Base-by-base conservation (phyloP, 2,113 vertebrate species). In the Strix uralensis region DNA sequence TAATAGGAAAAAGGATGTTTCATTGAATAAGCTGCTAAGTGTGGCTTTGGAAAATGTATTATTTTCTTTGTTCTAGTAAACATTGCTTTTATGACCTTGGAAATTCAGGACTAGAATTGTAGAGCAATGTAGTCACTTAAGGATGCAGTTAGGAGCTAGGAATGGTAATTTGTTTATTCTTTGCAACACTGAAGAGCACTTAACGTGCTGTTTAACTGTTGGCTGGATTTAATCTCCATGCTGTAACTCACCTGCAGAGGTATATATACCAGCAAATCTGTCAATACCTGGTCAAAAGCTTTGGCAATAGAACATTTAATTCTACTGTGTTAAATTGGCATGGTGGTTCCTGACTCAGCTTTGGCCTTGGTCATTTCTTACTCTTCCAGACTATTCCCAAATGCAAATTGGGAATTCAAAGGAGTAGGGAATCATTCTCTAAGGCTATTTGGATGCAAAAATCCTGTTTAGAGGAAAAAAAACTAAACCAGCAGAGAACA, bases 1-100 rank as follows among this genome's bases (percentile, higher is more conserved):
- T 94, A 96, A 96, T 91, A n/a, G 73, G 77, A 21, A 92, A 95
- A 88, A 84, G n/a, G 63, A 44, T 90, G 42, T 93, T 95, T 86
- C 90, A 90, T 92, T 94, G 90, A 93, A 82, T 93, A 88, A 55
- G 26, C 38, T 88, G 59, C 47, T 88, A 78, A 86, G 18, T 15
- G 21, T 63, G 47, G 63, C 55, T 92, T 74, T 78, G 38, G 79
- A 81, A 94, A 96, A 95, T 30, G 7, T 67, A 81, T 92, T 86
- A 78, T 92, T 83, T 92, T 91, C 80, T 78, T 92, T 91, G 44
- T 93, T 86, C 29, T 71, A 67, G 71, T 86, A 93, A 91, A 70
- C 79, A 90, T 23, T 81, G 30, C 32, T 88, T 88, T 90, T 78
- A 83, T 90, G 86, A 86, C 82, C 65, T 92, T 95, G 82, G 82